Evolutionary conservation across 2,113 vertebrate genomes (phyloP).

Genomic region (Picathartes gymnocephalus): DNA sequence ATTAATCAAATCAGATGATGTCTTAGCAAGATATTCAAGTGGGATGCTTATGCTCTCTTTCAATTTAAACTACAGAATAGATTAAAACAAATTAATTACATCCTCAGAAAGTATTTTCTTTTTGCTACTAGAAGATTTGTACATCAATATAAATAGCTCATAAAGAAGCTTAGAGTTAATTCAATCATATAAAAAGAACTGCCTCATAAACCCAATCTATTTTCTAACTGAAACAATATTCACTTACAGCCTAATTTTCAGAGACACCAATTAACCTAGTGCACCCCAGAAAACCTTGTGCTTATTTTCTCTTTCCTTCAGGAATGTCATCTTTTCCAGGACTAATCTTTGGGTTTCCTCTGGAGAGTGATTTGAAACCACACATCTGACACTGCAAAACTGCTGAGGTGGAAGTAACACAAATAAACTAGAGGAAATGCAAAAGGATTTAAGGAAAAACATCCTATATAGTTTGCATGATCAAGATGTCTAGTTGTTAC

Average conservation of each 20-base stretch:
- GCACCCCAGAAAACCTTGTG: background rate
- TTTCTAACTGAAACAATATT: constrained; percentile 5
- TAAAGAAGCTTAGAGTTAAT: constrained; percentile 5
- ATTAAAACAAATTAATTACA: constrained; percentile 37
- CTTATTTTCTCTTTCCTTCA: constrained; percentile 4
- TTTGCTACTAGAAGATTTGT: background rate
- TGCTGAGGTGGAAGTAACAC: background rate
- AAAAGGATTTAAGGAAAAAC: background rate
- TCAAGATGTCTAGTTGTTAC: background rate
- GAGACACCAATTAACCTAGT: background rate
- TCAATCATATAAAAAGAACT: background rate
- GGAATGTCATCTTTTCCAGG: background rate
- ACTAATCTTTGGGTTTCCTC: background rate
- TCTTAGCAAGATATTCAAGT: background rate
- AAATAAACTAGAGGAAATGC: background rate
- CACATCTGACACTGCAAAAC: background rate
- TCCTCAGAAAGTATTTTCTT: constrained; percentile 8
- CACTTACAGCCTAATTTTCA: background rate
- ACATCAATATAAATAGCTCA: constrained; percentile 9
- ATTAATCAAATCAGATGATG: background rate
- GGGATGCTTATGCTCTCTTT: background rate
- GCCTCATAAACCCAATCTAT: background rate
- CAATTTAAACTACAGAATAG: constrained; percentile 19
- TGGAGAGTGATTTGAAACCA: background rate
- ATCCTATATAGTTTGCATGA: background rate